Evolutionary conservation across 2,888 invertebrate genomes (phyloP), one percentile per base, ranked within the genome.

Genomic region (Sipunculus nudus): DNA sequence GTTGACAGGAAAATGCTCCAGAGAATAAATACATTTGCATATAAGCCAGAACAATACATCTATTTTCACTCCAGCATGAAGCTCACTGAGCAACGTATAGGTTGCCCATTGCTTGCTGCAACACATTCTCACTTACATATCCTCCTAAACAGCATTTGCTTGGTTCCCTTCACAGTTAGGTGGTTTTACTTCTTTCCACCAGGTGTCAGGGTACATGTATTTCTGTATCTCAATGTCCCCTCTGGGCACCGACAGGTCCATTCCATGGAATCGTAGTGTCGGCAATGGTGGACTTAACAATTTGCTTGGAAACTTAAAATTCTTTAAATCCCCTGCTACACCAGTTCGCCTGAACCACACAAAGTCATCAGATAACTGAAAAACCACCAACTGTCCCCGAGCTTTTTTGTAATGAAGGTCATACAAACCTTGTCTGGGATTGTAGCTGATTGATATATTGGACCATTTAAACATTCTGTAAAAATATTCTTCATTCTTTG

Each of bases 221-320:
- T 88, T 88, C 65, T 87, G 87, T 43, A 88, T 81, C 77, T 88
- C 88, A 39, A 87, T 85, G 53, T 86, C 86, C 72, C 87, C 87
- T 47, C 85, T 76, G 1, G 88, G 88, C 19, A 86, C 86, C 10
- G 87, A 87, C 25, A 78, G 52, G 3, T 56, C 48, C 13, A 48
- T 23, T 23, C 67, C 69, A 40, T 74, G 67, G 47, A 88, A 78
- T 19, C 80, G 74, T 43, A 81, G 77, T 16, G 76, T 74, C 29
- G 86, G 85, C 57, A 88, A 78, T 0, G 87, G 87, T 32, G 82
- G 76, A 38, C 84, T 79, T 16, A 86, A 83, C 35, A 88, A 79
- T 52, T 84, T 79, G 1, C 84, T 83, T 1, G 88, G 88, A 71
- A 88, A 88, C 68, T 64, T 63, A n/a, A 56, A 54, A 8, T 58